phyloP scores from a whole-genome alignment of 2,888 invertebrate species.

The Euproctis similis region DNA sequence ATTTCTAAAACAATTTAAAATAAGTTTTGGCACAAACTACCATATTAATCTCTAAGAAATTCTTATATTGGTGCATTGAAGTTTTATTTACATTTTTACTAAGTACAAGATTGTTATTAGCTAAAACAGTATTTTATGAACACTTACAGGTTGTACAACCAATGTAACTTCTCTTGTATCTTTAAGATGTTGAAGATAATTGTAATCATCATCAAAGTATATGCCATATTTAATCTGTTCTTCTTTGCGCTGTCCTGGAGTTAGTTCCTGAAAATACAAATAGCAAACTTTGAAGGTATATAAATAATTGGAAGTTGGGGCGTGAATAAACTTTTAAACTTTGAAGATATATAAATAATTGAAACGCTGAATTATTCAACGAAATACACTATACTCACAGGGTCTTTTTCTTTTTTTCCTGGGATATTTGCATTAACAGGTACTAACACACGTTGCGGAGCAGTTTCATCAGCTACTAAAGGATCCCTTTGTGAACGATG shows the following conservation, averaged over 20 bases:
- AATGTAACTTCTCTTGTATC: conserved; percentile 74
- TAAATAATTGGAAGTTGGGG: no score
- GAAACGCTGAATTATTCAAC: no score
- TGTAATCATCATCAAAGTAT: conserved; percentile 95
- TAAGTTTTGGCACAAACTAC: no score
- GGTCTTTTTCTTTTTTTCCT: conserved; percentile 48
- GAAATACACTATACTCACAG: conserved; percentile 51
- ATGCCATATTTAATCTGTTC: conserved; percentile 92
- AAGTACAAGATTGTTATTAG: no score
- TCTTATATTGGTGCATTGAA: no score
- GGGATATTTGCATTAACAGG: conserved; percentile 73
- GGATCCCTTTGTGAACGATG: conserved; percentile 97
- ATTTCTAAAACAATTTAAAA: no score
- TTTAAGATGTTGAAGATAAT: conserved; percentile 94
- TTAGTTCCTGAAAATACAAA: conserved; percentile 50
- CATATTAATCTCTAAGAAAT: no score
- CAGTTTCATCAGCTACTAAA: conserved; percentile 88
- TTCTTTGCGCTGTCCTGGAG: conserved; percentile 75
- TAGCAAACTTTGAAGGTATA: no score
- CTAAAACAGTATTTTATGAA: neutral
- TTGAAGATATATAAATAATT: no score
- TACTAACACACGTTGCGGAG: conserved; percentile 90
- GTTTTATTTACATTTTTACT: no score
- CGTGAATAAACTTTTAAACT: no score
- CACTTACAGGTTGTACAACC: conserved; percentile 70